phyloP scores from a whole-genome alignment of 2,113 vertebrate species.

The Lanius collurio region DNA sequence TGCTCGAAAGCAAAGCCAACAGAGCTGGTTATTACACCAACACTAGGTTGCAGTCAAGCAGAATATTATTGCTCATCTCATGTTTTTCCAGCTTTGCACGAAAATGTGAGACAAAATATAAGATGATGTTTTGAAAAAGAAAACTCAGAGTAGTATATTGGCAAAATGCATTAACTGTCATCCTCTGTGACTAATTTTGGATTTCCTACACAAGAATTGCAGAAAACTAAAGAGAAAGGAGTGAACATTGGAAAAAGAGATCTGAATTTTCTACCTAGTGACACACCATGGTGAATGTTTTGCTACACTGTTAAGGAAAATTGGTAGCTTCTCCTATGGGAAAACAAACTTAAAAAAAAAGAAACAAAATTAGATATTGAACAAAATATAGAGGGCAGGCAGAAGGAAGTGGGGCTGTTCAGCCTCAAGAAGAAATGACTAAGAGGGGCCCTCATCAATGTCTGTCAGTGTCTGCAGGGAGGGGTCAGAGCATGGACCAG shows the following conservation, averaged over 20 bases:
- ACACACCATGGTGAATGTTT: not conserved
- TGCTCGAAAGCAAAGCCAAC: not conserved
- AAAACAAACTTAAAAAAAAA: not conserved
- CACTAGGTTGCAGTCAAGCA: not conserved
- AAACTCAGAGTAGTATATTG: not conserved
- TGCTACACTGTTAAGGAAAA: not conserved
- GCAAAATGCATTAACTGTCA: not conserved
- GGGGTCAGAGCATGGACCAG: not conserved
- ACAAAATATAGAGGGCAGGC: not conserved
- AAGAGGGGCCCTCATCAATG: not conserved
- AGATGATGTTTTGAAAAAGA: not conserved
- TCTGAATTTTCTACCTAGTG: not conserved
- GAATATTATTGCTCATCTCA: not conserved
- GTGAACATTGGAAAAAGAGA: not conserved
- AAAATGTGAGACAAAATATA: not conserved
- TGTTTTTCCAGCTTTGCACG: not conserved
- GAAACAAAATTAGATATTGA: not conserved
- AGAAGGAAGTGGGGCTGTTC: not conserved
- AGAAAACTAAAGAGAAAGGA: not conserved
- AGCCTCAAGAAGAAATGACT: accelerated
- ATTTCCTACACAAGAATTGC: not conserved
- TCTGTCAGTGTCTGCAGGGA: not conserved
- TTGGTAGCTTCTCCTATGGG: not conserved
- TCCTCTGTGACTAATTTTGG: not conserved
- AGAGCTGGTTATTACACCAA: not conserved